Evolutionary conservation across 2,888 invertebrate species (phyloP).

Genomic region (Drosophila tanythrix): DNA sequence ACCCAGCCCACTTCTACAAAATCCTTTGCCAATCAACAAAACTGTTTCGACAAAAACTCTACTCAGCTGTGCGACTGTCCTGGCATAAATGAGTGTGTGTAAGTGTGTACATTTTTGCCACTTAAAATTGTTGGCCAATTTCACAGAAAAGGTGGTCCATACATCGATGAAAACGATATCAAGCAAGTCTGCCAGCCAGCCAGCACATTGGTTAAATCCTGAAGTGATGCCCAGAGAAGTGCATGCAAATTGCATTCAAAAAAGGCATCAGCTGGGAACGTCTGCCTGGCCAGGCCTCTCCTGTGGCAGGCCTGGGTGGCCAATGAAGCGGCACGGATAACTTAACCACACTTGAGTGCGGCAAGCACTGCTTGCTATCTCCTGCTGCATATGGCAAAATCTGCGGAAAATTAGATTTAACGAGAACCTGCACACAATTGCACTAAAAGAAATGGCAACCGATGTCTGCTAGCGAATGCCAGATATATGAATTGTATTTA

Average conservation of each 20-base stretch:
- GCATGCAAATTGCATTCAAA: conserved; percentile 66
- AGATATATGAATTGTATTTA: conserved; percentile 56
- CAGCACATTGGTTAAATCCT: conserved; percentile 41
- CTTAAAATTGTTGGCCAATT: conserved; percentile 63
- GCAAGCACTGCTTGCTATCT: conserved; percentile 18
- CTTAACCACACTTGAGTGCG: conserved; percentile 43
- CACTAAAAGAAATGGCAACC: conserved; percentile 6
- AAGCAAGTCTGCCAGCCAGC: conserved; percentile 11
- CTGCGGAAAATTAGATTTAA: conserved; percentile 76
- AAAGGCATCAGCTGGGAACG: conserved; percentile 17
- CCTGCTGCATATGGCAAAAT: conserved; percentile 55
- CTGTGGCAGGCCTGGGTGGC: conserved; percentile 13
- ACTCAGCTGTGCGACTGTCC: conserved; percentile 13
- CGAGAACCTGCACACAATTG: conserved; percentile 8
- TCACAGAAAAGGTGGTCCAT: conserved; percentile 43
- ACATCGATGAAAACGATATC: conserved; percentile 56
- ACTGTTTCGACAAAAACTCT: conserved; percentile 40
- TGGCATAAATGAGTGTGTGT: conserved; percentile 6
- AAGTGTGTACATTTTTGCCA: conserved; percentile 37
- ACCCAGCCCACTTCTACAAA: not conserved
- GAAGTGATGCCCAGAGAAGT: conserved; percentile 35
- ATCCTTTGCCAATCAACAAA: conserved; percentile 35
- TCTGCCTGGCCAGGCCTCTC: not conserved
- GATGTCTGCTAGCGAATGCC: conserved; percentile 17
- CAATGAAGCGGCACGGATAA: conserved; percentile 56